Percentiles rank a stretch among this genome's conserved stretches.
Conservation (phyloP, 1,140 invertebrate species). For the Globodera rostochiensis region DNA sequence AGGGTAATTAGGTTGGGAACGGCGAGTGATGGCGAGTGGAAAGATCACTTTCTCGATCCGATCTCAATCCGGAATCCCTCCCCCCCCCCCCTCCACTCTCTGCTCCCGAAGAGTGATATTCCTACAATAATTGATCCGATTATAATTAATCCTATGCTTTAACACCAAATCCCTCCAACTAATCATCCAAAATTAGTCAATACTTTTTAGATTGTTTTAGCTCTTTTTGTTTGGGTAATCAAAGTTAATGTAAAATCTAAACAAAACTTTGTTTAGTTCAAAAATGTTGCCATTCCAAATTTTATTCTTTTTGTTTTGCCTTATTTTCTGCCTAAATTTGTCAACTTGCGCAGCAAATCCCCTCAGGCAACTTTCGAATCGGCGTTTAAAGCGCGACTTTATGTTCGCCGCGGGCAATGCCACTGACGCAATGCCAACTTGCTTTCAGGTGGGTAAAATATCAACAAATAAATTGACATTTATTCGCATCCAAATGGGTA, state of each 20-base stretch:
- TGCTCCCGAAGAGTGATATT: too few species aligned
- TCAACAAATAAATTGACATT: not conserved
- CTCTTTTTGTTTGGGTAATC: not conserved
- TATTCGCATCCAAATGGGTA: constrained; percentile 39
- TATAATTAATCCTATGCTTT: not conserved
- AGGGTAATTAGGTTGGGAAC: not conserved
- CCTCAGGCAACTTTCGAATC: constrained; percentile 10
- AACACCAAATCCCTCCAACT: not conserved
- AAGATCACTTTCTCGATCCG: not conserved
- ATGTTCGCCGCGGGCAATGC: constrained; percentile 57
- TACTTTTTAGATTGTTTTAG: not conserved
- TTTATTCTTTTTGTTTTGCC: not conserved
- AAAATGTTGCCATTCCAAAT: not conserved
- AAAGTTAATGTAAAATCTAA: too few species aligned
- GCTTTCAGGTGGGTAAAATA: constrained; percentile 53
- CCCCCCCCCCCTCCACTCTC: too few species aligned
- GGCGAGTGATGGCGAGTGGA: not conserved
- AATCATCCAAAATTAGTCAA: not conserved
- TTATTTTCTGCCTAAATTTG: not conserved
- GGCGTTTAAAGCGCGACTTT: constrained; percentile 57
- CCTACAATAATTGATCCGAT: not conserved
- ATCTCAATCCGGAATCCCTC: not conserved
- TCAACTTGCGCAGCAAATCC: not conserved
- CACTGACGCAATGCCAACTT: constrained; percentile 58
- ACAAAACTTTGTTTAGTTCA: not conserved